A percentile compares a stretch with the other conserved stretches of the same genome.
Evolutionary conservation across 2,888 invertebrate genomes (phyloP).

Genomic region (Ichneumon xanthorius): DNA sequence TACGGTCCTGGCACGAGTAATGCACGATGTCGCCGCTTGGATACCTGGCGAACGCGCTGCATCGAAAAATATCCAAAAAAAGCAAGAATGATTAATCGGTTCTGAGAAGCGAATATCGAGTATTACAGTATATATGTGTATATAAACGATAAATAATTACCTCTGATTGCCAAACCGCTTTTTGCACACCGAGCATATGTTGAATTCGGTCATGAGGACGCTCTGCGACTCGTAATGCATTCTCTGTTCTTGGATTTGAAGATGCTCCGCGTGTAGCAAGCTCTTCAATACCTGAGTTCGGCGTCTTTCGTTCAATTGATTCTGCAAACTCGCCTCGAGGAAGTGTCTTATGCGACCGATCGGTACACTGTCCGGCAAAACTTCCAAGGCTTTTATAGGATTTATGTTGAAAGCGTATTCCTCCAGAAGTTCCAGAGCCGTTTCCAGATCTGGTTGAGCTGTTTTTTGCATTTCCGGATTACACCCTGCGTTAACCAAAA

Average conservation of each 20-base stretch:
- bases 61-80: conserved; percentile 78
- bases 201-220: conserved; percentile 94
- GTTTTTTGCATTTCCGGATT: conserved; percentile 85
- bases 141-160: conserved; percentile 82
- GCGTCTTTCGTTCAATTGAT: conserved; percentile 90
- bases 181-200: conserved; percentile 96
- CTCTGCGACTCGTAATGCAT: conserved; percentile 93
- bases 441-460: conserved; percentile 90
- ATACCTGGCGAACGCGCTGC: conserved; percentile 95
- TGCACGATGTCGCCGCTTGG: conserved; percentile 97
- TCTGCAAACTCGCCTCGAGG: conserved; percentile 91
- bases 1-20: conserved; percentile 92
- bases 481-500: conserved; percentile 68
- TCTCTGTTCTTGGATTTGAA: conserved; percentile 93
- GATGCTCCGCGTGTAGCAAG: conserved; percentile 93
- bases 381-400: conserved; percentile 91
- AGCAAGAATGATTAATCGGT: conserved; percentile 35
- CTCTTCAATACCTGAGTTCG: conserved; percentile 93
- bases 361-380: conserved; percentile 93
- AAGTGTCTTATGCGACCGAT: conserved; percentile 92
- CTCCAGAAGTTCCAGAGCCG: conserved; percentile 92
- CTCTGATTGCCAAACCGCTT: conserved; percentile 97
- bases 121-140: background rate
- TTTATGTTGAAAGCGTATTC: conserved; percentile 94
- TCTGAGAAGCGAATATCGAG: background rate